Evolutionary conservation across 2,888 invertebrate species (phyloP).

Genomic region (Microctonus aethiopoides): DNA sequence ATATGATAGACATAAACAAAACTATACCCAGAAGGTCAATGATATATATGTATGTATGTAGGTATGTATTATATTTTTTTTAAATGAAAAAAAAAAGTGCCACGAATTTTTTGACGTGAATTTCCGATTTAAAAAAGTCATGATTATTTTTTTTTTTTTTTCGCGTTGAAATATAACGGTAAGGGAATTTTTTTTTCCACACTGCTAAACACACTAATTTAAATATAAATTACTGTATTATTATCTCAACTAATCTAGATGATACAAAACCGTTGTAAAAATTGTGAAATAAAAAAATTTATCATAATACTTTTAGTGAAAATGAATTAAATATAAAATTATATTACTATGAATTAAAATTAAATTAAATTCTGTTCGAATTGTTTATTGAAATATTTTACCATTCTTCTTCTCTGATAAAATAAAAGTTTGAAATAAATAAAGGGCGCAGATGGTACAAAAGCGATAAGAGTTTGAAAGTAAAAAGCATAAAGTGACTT

Average conservation of each 20-base stretch:
- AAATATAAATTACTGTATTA: background rate
- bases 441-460: no score
- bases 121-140: background rate
- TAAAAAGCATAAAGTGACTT: no score
- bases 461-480: no score
- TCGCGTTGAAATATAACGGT: background rate
- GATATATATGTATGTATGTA: background rate
- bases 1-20: background rate
- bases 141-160: background rate
- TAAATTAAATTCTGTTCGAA: no score
- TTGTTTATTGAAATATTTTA: no score
- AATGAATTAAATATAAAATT: no score
- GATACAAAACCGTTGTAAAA: background rate
- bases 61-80: background rate
- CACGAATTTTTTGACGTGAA: background rate
- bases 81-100: constrained; percentile 12
- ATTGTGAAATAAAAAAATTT: constrained; percentile 24
- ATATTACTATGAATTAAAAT: no score
- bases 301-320: no score
- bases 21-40: background rate
- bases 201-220: background rate
- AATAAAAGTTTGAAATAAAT: no score
- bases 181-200: background rate
- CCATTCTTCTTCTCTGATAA: no score
- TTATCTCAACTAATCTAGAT: background rate